These are phyloP conservation scores for Drosophila antonietae DNA, from an alignment of 2,888 invertebrate genomes.

Conservation along the genomic window DNA sequence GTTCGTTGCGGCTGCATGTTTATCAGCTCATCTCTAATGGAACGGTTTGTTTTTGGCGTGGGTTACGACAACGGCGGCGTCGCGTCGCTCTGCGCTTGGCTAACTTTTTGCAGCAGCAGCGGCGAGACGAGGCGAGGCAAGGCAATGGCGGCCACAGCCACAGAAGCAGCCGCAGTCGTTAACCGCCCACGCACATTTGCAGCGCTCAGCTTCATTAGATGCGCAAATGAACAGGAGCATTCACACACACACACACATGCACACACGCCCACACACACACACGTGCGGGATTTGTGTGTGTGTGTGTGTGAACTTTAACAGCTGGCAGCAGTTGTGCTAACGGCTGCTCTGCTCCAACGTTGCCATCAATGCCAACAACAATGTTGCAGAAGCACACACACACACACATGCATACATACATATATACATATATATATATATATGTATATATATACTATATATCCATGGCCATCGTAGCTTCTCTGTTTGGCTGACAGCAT, in stretches of 20 bases:
- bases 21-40: conserved; percentile 77
- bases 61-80: background rate
- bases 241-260: conserved; percentile 15
- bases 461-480: conserved; percentile 8
- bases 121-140: background rate
- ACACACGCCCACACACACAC: background rate
- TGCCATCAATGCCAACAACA: conserved; percentile 49
- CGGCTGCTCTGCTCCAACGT: conserved; percentile 52
- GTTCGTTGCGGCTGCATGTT: conserved; percentile 51
- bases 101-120: conserved; percentile 58
- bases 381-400: conserved; percentile 28
- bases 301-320: conserved; percentile 73
- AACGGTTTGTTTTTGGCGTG: conserved; percentile 71
- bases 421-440: background rate
- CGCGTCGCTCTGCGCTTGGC: conserved; percentile 28
- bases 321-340: conserved; percentile 66
- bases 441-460: background rate
- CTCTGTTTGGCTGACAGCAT: conserved; percentile 69
- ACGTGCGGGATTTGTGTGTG: conserved; percentile 10
- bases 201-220: conserved; percentile 72
- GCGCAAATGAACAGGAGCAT: conserved; percentile 71
- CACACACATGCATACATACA: background rate
- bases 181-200: conserved; percentile 79
- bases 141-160: conserved; percentile 23
- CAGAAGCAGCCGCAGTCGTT: conserved; percentile 54